Evolutionary conservation across 2,888 invertebrate genomes (phyloP), one percentile per base, ranked within the genome.

Genomic region (Cryptocheilus praepositus): DNA sequence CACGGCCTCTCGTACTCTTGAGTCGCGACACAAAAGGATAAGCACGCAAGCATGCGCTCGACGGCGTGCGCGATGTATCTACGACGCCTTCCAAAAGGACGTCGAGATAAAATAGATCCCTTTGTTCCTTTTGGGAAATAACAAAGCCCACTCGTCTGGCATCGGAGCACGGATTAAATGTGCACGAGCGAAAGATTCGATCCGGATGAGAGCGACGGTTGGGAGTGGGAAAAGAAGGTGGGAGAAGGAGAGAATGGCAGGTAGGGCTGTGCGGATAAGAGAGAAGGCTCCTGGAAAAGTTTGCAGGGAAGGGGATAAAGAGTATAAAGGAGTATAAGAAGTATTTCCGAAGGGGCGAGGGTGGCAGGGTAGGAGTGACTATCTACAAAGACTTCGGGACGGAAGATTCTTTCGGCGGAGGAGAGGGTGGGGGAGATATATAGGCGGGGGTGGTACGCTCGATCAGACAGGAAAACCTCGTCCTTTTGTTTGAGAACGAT

Each of bases 321-420:
- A 73, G 67, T 61, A 67, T 67, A 76, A 67, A 70, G 44, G 64
- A 69, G 60, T 72, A 69, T 72, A 72, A 76, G 69, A 76, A 63
- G 76, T 63, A 67, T 70, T 66, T 63, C 58, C 49, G 53, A 11
- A 21, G 7, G 22, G 52, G 7, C 49, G 49, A 49, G 49, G 49
- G 49, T 18, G 58, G 19, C 16, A 25, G 52, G 45, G 28, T 11
- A 45, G 45, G 54, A 52, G 64, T 22, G 52, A 63, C 64, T 67
- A 49, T 58, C 64, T 49, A 64, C 60, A 67, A 64, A 71, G 71
- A 60, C 52, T 22, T 52, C 44, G 66, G 61, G 58, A 58, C 49
- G 16, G 18, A 49, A 49, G 49, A 49, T 16, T 49, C 49, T 11
- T 13, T 49, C 49, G 36, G 7, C 28, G 3, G 28, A 7, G 28